Conservation (phyloP, 2,113 vertebrate species). For the Neopipo cinnamomea region DNA sequence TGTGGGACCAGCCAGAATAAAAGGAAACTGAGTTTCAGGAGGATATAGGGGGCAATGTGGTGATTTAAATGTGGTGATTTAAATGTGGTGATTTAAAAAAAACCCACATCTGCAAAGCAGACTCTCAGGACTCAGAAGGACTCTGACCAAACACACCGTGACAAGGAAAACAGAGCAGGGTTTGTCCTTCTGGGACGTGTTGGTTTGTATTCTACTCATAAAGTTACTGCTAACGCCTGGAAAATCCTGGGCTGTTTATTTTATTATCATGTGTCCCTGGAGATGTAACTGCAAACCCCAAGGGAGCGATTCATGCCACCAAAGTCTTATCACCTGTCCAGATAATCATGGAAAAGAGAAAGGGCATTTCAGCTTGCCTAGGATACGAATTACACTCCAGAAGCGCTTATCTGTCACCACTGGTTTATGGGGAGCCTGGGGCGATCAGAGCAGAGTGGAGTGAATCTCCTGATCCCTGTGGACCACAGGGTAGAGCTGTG, state of each 20-base stretch:
- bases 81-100: neutral
- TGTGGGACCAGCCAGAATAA: neutral
- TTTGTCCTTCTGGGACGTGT: neutral
- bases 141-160: neutral
- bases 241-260: slow-evolving; percentile 42
- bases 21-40: neutral
- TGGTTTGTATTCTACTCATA: neutral
- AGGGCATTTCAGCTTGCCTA: slow-evolving; percentile 22
- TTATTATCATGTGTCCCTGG: slow-evolving; percentile 56
- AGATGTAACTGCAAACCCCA: slow-evolving; percentile 48
- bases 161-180: neutral
- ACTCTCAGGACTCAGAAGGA: neutral
- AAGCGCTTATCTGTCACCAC: slow-evolving; percentile 11
- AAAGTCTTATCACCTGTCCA: slow-evolving; percentile 63
- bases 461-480: neutral
- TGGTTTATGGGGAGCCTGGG: neutral
- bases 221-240: neutral
- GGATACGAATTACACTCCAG: slow-evolving; percentile 37
- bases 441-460: accelerated
- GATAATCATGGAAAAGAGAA: slow-evolving; percentile 59
- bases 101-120: neutral
- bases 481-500: accelerated
- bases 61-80: neutral
- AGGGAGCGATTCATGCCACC: slow-evolving; percentile 31
- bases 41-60: neutral